A percentile compares a stretch with the other conserved stretches of the same genome.
Evolutionary conservation across 2,113 vertebrate genomes (phyloP).

Genomic region (Rhabdornis inornatus): DNA sequence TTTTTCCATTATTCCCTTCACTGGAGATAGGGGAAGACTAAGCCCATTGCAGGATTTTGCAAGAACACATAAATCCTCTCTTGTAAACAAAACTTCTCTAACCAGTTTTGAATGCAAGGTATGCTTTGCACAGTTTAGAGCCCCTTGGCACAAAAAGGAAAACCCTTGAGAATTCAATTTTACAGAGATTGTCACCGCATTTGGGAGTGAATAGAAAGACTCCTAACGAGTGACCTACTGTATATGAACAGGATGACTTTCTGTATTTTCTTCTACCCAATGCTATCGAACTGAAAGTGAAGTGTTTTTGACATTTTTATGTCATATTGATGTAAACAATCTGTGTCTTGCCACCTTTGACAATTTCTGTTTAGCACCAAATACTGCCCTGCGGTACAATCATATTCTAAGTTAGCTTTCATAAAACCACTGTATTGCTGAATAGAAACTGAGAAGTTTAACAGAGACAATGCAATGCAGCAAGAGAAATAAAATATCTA

Average conservation of each 20-base stretch:
- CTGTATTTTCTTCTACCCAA: not conserved
- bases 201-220: not conserved
- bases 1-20: not conserved
- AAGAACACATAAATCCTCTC: constrained; percentile 5
- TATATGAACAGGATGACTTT: not conserved
- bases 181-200: not conserved
- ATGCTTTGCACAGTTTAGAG: not conserved
- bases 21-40: not conserved
- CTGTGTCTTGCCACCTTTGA: not conserved
- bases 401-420: not conserved
- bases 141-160: not conserved
- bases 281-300: not conserved
- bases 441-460: not conserved
- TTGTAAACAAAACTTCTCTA: constrained; percentile 7
- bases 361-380: not conserved
- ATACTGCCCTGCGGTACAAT: not conserved
- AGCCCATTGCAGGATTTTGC: not conserved
- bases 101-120: constrained; percentile 30
- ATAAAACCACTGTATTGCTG: not conserved
- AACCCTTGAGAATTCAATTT: not conserved
- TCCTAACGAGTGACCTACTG: not conserved
- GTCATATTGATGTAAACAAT: not conserved
- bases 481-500: not conserved
- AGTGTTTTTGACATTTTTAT: not conserved
- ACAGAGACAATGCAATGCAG: not conserved